Conservation (phyloP, 2,797 vertebrate species). For the Coracias cyanogaster region DNA sequence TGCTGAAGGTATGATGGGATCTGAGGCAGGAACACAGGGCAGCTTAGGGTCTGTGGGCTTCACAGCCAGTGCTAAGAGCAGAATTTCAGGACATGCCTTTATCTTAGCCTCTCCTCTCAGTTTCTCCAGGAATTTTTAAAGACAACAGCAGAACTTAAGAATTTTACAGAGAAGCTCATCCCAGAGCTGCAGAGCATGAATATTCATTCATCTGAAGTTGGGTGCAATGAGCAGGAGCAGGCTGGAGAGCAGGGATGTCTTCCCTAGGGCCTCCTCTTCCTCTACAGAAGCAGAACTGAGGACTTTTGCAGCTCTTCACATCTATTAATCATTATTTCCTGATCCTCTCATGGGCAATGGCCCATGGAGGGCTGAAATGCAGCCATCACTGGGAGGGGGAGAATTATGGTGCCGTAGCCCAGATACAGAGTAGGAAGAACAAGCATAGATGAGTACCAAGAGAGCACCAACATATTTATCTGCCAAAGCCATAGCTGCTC, state of each 20-base stretch:
- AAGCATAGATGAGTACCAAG: not conserved
- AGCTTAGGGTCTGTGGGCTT: not conserved
- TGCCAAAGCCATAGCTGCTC: not conserved
- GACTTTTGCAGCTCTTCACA: not conserved
- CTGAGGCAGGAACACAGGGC: not conserved
- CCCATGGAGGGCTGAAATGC: not conserved
- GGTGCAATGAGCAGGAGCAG: not conserved
- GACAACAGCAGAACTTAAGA: slow-evolving; percentile 83
- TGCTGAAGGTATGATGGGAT: not conserved
- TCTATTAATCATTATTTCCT: not conserved
- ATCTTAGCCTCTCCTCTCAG: slow-evolving; percentile 50
- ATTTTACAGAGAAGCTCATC: slow-evolving; percentile 84
- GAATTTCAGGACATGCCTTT: not conserved
- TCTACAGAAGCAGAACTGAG: not conserved
- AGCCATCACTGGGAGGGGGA: not conserved
- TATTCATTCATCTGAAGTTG: not conserved
- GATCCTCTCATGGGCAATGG: not conserved
- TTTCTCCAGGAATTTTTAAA: slow-evolving; percentile 88
- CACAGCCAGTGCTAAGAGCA: not conserved
- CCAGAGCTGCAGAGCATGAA: slow-evolving; percentile 77
- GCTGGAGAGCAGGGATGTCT: not conserved
- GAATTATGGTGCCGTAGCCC: not conserved
- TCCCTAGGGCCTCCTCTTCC: not conserved
- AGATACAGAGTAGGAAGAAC: not conserved
- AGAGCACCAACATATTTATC: not conserved